A percentile compares a stretch with the other conserved stretches of the same genome.
Conservation (phyloP, 2,797 vertebrate genomes). For the Philypnodon macrostomus region DNA sequence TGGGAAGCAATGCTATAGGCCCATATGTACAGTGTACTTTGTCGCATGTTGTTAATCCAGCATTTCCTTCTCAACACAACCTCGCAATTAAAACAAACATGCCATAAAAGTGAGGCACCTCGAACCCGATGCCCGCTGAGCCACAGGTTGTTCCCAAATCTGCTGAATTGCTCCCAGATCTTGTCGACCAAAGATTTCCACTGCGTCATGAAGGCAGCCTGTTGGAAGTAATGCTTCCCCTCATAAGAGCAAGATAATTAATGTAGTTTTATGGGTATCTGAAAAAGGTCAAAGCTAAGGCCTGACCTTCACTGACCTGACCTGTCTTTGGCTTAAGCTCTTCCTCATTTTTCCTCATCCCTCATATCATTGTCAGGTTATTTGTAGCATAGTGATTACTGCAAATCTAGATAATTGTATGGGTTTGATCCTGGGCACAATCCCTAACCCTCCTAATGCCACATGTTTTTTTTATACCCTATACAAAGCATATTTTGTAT, state of each 20-base stretch:
- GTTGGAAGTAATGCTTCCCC: slow-evolving; percentile 1
- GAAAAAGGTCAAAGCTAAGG: slow-evolving; percentile 1
- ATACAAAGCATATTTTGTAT: too few relatives aligned
- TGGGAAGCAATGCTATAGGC: too few relatives aligned
- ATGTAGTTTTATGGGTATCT: neutral
- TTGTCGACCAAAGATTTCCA: slow-evolving; percentile 5
- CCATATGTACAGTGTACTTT: neutral
- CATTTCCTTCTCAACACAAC: slow-evolving; percentile 8
- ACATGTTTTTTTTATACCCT: too few relatives aligned
- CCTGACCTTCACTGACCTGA: neutral
- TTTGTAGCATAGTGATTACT: too few relatives aligned
- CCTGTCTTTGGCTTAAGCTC: too few relatives aligned
- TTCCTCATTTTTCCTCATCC: too few relatives aligned
- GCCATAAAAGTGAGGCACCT: neutral
- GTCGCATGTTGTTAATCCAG: slow-evolving; percentile 5
- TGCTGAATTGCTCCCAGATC: slow-evolving; percentile 7
- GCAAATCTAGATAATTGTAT: too few relatives aligned
- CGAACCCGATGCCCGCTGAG: slow-evolving; percentile 1
- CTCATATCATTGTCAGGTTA: too few relatives aligned
- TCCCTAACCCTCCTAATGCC: too few relatives aligned
- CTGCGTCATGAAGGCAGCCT: slow-evolving; percentile 8
- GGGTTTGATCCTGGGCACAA: too few relatives aligned
- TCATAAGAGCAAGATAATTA: neutral
- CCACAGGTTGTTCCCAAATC: slow-evolving; percentile 8
- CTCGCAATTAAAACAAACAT: slow-evolving; percentile 7